Evolutionary conservation across 1,140 invertebrate species (phyloP).

Genomic region (Chymomyza costata): DNA sequence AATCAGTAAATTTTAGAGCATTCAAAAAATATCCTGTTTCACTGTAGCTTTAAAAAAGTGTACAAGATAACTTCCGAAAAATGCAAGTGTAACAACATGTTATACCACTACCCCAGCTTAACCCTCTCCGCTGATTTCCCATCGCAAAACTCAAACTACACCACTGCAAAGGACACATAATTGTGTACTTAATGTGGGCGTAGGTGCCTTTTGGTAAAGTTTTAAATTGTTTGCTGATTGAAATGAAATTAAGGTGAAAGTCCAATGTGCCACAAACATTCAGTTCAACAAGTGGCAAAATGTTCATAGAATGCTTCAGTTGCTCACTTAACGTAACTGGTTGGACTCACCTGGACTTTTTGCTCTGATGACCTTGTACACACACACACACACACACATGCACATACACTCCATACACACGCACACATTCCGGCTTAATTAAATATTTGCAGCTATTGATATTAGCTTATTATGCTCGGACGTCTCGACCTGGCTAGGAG

Average conservation of each 20-base stretch:
- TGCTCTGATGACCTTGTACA: conserved; percentile 32
- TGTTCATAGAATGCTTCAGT: not conserved
- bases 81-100: too few relatives aligned
- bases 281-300: conserved; percentile 6
- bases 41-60: too few relatives aligned
- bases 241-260: conserved; percentile 27
- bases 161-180: too few relatives aligned
- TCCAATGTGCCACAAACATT: not conserved
- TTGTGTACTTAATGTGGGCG: too few relatives aligned
- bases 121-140: too few relatives aligned
- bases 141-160: too few relatives aligned
- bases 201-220: conserved; percentile 6
- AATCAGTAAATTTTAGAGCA: too few relatives aligned
- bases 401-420: too few relatives aligned
- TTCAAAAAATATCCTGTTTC: too few relatives aligned
- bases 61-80: too few relatives aligned
- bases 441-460: conserved; percentile 61
- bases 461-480: conserved; percentile 46
- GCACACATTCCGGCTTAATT: conserved; percentile 57
- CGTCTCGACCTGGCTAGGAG: conserved; percentile 16
- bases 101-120: too few relatives aligned
- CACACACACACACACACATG: not conserved
- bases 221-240: conserved; percentile 41
- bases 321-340: conserved; percentile 9
- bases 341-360: conserved; percentile 6